Conservation (phyloP, 2,888 invertebrate species). For the Arctia plantaginis region DNA sequence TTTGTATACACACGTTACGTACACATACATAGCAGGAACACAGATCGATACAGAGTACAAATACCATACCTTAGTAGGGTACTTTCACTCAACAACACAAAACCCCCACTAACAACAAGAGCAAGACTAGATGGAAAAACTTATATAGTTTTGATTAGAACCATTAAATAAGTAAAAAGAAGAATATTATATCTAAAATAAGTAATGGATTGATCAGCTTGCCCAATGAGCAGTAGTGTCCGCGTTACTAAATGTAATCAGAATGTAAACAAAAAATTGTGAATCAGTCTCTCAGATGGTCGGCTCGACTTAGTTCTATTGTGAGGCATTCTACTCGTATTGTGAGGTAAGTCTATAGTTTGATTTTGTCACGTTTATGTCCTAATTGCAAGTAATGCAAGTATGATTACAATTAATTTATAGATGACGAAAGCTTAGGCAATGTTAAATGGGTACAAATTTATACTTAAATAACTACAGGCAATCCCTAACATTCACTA, state of each 20-base stretch:
- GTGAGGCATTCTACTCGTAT: neutral
- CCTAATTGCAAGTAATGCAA: neutral
- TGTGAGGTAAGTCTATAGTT: constrained; percentile 16
- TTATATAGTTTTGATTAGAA: too few relatives aligned
- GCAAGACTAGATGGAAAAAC: too few relatives aligned
- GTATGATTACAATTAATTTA: neutral
- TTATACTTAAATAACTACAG: too few relatives aligned
- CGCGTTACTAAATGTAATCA: neutral
- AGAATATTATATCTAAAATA: neutral
- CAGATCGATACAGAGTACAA: too few relatives aligned
- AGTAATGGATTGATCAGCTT: neutral
- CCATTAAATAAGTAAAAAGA: too few relatives aligned
- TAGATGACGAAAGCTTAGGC: neutral
- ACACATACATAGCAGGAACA: too few relatives aligned
- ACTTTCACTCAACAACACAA: too few relatives aligned
- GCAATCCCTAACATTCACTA: too few relatives aligned
- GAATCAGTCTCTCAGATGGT: neutral
- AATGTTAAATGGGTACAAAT: neutral
- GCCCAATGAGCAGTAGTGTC: neutral
- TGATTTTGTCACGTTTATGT: constrained; percentile 5
- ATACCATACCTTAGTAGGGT: too few relatives aligned
- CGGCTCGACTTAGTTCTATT: constrained; percentile 4
- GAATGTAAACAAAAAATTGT: constrained; percentile 4
- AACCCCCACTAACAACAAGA: too few relatives aligned
- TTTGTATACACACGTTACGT: too few relatives aligned